Percentiles rank a stretch among this genome's conserved stretches.
Conservation (phyloP, 2,888 invertebrate genomes). For the Pandemis cinnamomeana region DNA sequence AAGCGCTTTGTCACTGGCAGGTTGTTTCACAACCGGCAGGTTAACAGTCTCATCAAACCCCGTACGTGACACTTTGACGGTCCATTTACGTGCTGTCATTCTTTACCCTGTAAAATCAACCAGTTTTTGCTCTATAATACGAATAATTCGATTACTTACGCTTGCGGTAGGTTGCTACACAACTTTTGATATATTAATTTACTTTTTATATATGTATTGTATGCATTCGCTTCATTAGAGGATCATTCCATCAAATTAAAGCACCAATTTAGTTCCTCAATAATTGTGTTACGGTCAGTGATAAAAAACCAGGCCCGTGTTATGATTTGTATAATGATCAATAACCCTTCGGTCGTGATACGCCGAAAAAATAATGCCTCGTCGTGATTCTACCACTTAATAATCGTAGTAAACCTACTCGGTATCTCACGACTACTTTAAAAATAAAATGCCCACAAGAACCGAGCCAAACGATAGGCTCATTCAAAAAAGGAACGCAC, state of each 20-base stretch:
- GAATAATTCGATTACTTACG: conserved; percentile 65
- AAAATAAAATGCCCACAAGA: conserved; percentile 70
- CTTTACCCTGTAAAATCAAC: conserved; percentile 54
- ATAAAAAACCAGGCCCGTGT: conserved; percentile 63
- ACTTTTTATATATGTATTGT: conserved; percentile 27
- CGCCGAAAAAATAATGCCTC: conserved; percentile 68
- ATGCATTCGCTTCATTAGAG: conserved; percentile 35
- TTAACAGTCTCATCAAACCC: conserved; percentile 55
- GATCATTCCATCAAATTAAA: conserved; percentile 52
- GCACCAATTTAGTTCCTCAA: conserved; percentile 59
- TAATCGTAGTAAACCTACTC: conserved; percentile 71
- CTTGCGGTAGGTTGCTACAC: conserved; percentile 67
- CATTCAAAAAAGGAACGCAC: conserved; percentile 73
- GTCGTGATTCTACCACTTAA: conserved; percentile 82
- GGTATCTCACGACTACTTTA: conserved; percentile 83
- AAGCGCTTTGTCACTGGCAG: conserved; percentile 45
- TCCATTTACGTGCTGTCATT: conserved; percentile 67
- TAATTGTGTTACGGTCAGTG: conserved; percentile 63
- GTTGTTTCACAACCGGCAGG: conserved; percentile 44
- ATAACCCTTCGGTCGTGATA: conserved; percentile 76
- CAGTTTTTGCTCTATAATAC: conserved; percentile 55
- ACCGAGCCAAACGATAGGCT: conserved; percentile 68
- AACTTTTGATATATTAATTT: conserved; percentile 29
- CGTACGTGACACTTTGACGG: conserved; percentile 73
- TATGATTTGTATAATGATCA: conserved; percentile 79